phyloP scores from a whole-genome alignment of 2,888 invertebrate genomes.

The Tipula unca region DNA sequence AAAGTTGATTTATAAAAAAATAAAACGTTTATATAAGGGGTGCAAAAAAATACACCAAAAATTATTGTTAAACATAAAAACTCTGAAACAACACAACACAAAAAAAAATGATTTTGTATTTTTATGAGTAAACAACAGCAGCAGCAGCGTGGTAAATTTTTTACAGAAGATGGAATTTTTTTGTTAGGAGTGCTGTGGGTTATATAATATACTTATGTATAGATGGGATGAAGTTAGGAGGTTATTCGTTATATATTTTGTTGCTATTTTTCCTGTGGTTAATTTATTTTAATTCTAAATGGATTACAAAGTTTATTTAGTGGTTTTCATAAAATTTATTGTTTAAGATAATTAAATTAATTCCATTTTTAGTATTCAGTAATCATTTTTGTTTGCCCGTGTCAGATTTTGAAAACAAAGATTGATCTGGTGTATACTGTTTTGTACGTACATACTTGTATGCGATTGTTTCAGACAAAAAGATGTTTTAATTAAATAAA shows the following conservation, averaged over 20 bases:
- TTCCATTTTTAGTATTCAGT: background rate
- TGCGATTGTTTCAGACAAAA: too few relatives aligned
- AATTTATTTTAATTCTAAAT: slow-evolving; percentile 3
- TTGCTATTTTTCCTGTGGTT: background rate
- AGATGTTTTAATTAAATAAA: too few relatives aligned
- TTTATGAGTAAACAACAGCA: background rate
- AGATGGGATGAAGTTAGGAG: background rate
- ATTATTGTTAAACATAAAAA: background rate
- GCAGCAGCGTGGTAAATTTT: background rate
- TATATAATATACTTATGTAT: background rate
- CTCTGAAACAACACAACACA: background rate
- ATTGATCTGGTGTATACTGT: background rate
- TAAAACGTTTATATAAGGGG: background rate
- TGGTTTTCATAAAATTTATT: background rate
- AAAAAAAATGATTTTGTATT: background rate
- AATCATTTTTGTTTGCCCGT: background rate
- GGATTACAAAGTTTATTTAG: slow-evolving; percentile 8
- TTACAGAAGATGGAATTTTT: background rate
- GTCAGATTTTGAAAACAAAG: background rate
- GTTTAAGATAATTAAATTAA: background rate
- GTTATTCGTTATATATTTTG: background rate
- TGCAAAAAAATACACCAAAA: background rate
- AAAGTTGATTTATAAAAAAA: background rate
- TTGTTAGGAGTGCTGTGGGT: background rate
- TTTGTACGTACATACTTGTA: too few relatives aligned